Conservation (phyloP, 23 tunicate genomes). For the Styela plicata region DNA sequence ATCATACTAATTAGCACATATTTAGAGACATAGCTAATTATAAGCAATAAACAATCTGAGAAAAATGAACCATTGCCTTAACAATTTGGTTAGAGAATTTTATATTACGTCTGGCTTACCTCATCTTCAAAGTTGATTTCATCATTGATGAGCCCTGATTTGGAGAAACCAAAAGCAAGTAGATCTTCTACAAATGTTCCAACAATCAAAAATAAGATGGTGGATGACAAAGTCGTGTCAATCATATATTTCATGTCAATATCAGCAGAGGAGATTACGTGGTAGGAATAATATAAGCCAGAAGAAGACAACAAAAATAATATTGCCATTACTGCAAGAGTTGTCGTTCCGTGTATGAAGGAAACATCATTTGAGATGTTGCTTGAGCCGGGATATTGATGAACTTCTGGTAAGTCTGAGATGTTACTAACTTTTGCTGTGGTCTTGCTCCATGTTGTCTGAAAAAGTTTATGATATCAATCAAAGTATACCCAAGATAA, state of each 20-base stretch:
- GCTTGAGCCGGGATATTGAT: neutral
- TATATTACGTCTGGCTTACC: too few species aligned
- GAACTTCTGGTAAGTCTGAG: neutral
- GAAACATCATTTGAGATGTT: neutral
- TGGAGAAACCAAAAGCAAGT: neutral
- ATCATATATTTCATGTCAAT: slow-evolving; percentile 7
- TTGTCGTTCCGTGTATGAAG: neutral
- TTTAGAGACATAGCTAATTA: too few species aligned
- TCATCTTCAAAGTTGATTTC: slow-evolving; percentile 14
- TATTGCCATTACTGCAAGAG: neutral
- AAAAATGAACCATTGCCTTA: too few species aligned
- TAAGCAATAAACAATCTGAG: too few species aligned
- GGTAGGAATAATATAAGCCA: neutral
- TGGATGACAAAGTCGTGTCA: neutral
- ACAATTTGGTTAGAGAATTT: too few species aligned
- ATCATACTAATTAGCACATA: too few species aligned
- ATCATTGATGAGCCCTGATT: neutral
- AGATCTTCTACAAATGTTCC: slow-evolving; percentile 15
- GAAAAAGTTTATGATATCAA: too few species aligned
- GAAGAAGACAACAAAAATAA: neutral
- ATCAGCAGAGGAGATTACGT: neutral
- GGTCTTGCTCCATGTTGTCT: neutral
- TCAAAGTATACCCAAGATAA: too few species aligned
- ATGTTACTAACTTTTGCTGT: neutral
- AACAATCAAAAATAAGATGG: neutral